Base-by-base conservation (phyloP, 2,888 invertebrate species). In the Torymus aiolomorphi region DNA sequence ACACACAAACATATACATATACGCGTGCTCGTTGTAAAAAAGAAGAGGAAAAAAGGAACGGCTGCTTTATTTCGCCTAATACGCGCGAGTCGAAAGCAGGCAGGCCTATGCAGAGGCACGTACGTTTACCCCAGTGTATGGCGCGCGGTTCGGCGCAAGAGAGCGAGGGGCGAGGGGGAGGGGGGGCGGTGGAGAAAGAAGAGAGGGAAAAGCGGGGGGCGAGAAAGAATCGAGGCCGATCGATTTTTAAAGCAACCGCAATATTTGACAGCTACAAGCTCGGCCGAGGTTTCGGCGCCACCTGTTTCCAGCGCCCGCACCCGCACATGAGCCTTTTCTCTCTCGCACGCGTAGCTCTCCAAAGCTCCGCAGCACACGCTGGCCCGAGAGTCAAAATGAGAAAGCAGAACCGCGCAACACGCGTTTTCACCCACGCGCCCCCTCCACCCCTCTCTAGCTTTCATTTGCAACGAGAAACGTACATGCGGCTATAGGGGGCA, bases 161-260 rank as follows among this genome's bases (percentile, higher is more conserved):
- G 56, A 31, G n/a, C n/a, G 12, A n/a, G 54, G 49, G 12, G 11
- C 13, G 65, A n/a, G n/a, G n/a, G n/a, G n/a, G 56, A 31, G n/a
- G 12, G 18, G 54, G 49, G 12, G 11, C 13, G 65, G 42, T 18
- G 14, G 56, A 14, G 18, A 57, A 42, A 18, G 10, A 20, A 20
- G 52, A 14, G 56, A 31, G 70, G 59, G 2, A 4, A 11, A 52
- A 52, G 57, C 42, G 73, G 83, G 81, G 81, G 72, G 18, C 14
- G 57, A 80, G 76, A 83, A 82, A 75, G 84, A 85, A 86, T 85
- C 83, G 84, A 84, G 83, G 82, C 80, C 86, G 87, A 89, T 89
- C 89, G 89, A 89, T 89, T 89, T 89, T 86, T 86, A 87, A 88
- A 89, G 87, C 86, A 85, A 88, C 88, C 89, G 86, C 89, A 89